Evolutionary conservation across 2,797 vertebrate species (phyloP).

Genomic region (Rhadinocentrus ornatus): DNA sequence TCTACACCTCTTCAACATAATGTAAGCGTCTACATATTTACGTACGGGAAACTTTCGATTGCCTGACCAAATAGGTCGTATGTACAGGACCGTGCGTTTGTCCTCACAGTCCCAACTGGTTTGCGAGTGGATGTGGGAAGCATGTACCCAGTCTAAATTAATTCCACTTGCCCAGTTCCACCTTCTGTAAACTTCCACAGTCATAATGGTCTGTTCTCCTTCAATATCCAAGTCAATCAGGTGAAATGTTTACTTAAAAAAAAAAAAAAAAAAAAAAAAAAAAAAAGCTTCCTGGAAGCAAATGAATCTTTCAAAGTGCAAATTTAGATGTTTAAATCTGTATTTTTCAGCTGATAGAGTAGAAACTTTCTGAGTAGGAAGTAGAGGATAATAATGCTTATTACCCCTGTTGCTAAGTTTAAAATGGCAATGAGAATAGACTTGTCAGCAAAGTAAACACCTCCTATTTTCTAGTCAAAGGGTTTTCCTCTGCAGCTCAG

Average conservation of each 20-base stretch:
- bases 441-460: slow-evolving; percentile 67
- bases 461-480: slow-evolving; percentile 67
- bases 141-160: neutral
- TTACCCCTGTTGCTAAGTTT: slow-evolving; percentile 59
- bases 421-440: slow-evolving; percentile 58
- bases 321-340: neutral
- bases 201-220: neutral
- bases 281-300: neutral
- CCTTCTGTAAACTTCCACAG: neutral
- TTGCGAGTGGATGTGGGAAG: no score
- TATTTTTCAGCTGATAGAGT: slow-evolving; percentile 24
- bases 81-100: no score
- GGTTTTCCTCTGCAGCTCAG: slow-evolving; percentile 28
- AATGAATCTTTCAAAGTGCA: no score
- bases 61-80: no score
- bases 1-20: no score
- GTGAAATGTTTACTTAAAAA: neutral
- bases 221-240: neutral
- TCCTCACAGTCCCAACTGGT: no score
- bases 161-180: neutral
- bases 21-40: no score
- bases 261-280: neutral
- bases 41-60: no score
- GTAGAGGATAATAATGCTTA: slow-evolving; percentile 68
- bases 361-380: slow-evolving; percentile 61